Evolutionary conservation across 1,140 invertebrate species (phyloP), one percentile per base, ranked within the genome.

Genomic region (Brachionus asplanchnoidis): DNA sequence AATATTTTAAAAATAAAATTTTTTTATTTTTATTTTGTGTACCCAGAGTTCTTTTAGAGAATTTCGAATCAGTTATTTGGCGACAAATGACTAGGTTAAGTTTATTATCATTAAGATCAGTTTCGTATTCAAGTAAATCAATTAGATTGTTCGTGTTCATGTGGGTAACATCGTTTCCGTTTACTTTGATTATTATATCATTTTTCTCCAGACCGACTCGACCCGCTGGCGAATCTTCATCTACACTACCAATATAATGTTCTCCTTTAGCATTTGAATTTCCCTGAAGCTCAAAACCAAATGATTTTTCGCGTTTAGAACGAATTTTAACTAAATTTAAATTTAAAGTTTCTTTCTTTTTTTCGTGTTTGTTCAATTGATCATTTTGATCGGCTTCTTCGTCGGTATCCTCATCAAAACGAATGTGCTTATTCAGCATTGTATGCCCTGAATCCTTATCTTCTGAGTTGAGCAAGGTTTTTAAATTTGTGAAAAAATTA

Each of bases 271-370:
- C 12, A 20, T 26, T 50, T 23, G 44, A 46, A 17, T 77, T 28
- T 11, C 73, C 73, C 32, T 46, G 5, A 20, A 77, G 26, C 5
- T 77, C 42, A 77, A 77, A 77, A 26, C 73, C 73, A 77, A 77
- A 77, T 26, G 73, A 50, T 50, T 50, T 77, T 17, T 77, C 73
- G 3, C 23, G 40, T 23, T 36, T 46, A 14, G 40, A 50, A 26
- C 73, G 40, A 77, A 50, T 77, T 77, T 77, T 77, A n/a, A 77
- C 73, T n/a, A 77, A 77, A 28, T 77, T 77, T 26, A 77, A 50
- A 50, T 50, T 77, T 12, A 77, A 20, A 3, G 2, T 50, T 50
- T 77, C 73, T 28, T 36, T 50, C 32, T 77, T 50, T 23, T 20
- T 20, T 12, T 77, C 73, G 8, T 46, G 42, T 32, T 46, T 77